Base-by-base conservation (phyloP, 2,113 vertebrate genomes). In the Labeo rohita region DNA sequence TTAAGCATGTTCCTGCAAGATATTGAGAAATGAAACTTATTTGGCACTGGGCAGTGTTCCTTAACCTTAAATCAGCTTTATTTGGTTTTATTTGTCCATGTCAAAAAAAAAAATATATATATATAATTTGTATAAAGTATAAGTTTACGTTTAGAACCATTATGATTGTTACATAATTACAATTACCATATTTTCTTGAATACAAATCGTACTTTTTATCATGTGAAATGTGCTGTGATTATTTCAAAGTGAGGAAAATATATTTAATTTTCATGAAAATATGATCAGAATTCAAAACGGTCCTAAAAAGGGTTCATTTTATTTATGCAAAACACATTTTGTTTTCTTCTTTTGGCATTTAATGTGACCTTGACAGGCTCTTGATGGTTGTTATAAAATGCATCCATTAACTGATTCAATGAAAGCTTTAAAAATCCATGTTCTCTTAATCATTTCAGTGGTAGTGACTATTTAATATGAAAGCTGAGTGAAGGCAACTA, bases 401-500 rank as follows among this genome's bases (percentile, higher is more conserved):
- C 13, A 54, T 6, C 8, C 8, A 54, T 52, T 77, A 54, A 8
- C 18, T 59, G 36, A 59, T 49, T 75, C 72, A 75, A 13, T 36
- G 49, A 77, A 76, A 76, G 47, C 49, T n/a, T 76, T 74, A 5
- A 72, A 72, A 21, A 72, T 18, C 8, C 0, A 0, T 8, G 6
- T 13, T 39, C 18, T 61, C 36, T 39, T 10, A 61, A 78, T 4
- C 21, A 4, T 61, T 61, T 45, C 16, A 59, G 8, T 54, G 36
- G 23, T 52, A 77, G 21, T 79, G 52, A 43, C 11, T 21, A 45
- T 47, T 23, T 65, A 10, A 80, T 1, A 66, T 34, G n/a, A 9
- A 63, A 47, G 45, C 9, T 49, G 39, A 80, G 23, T 82, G 23
- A 82, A 82, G 43, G 80, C 63, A 68, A 34, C 16, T 36, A 39